Percentiles rank a stretch among this genome's conserved stretches.
Evolutionary conservation across 2,797 vertebrate species (phyloP).

Genomic region (Siniperca undulata): DNA sequence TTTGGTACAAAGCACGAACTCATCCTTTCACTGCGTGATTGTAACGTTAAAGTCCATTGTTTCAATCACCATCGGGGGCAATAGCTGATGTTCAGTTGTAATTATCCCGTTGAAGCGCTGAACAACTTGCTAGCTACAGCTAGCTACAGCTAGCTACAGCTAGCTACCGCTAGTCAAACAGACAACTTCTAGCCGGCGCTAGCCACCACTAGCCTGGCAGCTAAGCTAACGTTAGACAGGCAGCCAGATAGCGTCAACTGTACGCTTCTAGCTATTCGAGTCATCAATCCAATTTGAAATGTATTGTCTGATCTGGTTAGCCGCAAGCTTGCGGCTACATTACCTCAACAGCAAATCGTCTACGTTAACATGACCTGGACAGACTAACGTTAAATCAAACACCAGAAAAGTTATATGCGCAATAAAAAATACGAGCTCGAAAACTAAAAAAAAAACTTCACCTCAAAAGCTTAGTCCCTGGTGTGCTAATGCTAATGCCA

Average conservation of each 20-base stretch:
- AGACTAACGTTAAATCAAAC: constrained; percentile 36
- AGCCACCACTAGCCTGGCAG: constrained; percentile 67
- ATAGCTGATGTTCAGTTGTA: constrained; percentile 60
- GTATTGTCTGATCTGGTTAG: constrained; percentile 81
- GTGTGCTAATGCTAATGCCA: constrained; percentile 76
- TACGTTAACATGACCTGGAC: constrained; percentile 42
- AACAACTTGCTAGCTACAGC: constrained; percentile 68
- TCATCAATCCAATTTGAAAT: constrained; percentile 82
- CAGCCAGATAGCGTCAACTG: constrained; percentile 74
- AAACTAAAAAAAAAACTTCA: constrained; percentile 75
- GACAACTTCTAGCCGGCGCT: constrained; percentile 80
- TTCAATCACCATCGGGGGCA: constrained; percentile 89
- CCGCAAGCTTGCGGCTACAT: constrained; percentile 67
- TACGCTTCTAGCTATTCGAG: constrained; percentile 69
- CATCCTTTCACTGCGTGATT: constrained; percentile 94
- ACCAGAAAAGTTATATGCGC: constrained; percentile 57
- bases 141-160: constrained; percentile 68
- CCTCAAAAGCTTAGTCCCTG: constrained; percentile 64
- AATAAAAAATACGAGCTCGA: constrained; percentile 57
- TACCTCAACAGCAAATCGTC: constrained; percentile 40
- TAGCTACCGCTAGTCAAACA: constrained; percentile 67
- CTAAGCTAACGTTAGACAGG: constrained; percentile 77
- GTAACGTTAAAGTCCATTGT: constrained; percentile 91
- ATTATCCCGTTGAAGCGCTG: constrained; percentile 66
- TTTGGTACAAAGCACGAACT: constrained; percentile 99